Evolutionary conservation across 2,797 vertebrate species (phyloP), one percentile per base, ranked within the genome.

Genomic region (Cossypha caffra): DNA sequence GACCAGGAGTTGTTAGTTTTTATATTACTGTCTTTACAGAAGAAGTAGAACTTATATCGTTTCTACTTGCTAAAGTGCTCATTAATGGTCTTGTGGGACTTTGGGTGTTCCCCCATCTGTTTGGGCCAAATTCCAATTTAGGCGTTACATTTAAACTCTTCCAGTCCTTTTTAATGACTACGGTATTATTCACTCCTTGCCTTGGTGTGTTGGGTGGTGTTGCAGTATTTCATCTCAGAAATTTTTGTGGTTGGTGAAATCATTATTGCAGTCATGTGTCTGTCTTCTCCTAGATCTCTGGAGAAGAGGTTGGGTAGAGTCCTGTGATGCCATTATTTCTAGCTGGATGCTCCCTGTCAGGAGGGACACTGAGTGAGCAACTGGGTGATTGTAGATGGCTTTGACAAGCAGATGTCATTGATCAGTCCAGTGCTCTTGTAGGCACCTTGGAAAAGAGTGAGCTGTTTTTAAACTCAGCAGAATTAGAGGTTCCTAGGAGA

Each of bases 241-340:
- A 88, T 94, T 73, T 92, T 86, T 96, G 93, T 91, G 91, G 96
- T 71, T 93, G 94, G 93, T 95, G 96, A 97, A 97, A 86, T 97
- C 95, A 97, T 95, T 95, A 90, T 97, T 96, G 76, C 42, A 88
- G 90, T 86, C 85, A 79, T 86, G 62, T 96, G 78, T 95, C 84
- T 93, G 47, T 90, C 64, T 83, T 45, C 75, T 82, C 29, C 8
- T 86, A 31, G 79, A 59, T 91, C 94, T 94, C 89, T 75, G 63
- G 79, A 90, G 86, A n/a, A 91, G 80, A 93, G 73, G 43, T 68
- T 93, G 93, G 63, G 63, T 47, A 86, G 62, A 58, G 35, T 79
- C 69, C 91, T 94, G 58, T 51, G 54, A 81, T 90, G 77, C 82
- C 54, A 45, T 86, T 90, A 51, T 59, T 94, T 86, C 68, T 94